Conservation (phyloP, 1,140 invertebrate species). For the Heliconius melpomene region DNA sequence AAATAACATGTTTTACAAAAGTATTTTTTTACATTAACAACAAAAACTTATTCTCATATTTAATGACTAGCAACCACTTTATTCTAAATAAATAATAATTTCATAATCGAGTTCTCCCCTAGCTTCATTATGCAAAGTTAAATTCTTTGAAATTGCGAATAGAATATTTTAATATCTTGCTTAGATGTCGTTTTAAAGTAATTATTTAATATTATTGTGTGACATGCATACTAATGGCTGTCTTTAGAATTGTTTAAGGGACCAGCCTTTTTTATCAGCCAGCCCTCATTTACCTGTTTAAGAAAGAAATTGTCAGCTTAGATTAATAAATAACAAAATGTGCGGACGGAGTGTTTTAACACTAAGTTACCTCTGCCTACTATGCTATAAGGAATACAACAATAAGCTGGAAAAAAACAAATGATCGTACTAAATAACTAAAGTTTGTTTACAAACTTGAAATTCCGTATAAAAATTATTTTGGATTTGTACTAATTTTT, state of each 20-base stretch:
- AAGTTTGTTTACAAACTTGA: no score
- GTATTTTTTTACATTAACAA: no score
- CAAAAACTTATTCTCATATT: no score
- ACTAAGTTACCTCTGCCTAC: no score
- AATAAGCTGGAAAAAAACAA: no score
- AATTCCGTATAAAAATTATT: no score
- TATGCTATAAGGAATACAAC: no score
- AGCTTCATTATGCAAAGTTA: constrained; percentile 15
- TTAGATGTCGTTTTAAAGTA: constrained; percentile 13
- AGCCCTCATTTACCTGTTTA: background rate
- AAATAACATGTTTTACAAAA: no score
- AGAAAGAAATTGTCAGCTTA: background rate
- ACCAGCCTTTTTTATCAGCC: background rate
- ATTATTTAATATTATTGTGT: constrained; percentile 13
- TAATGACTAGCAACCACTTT: background rate
- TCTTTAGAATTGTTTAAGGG: background rate
- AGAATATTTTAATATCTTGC: constrained; percentile 10
- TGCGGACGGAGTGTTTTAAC: no score
- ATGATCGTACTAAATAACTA: no score
- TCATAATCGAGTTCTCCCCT: constrained; percentile 10
- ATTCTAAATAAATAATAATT: background rate
- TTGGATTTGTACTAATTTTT: no score
- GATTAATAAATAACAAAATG: no score
- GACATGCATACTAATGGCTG: constrained; percentile 9
- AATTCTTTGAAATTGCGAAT: constrained; percentile 13